A percentile compares a stretch with the other conserved stretches of the same genome.
These are phyloP conservation scores for Ictalurus punctatus DNA, from an alignment of 2,113 vertebrate genomes.

Conservation along the genomic window DNA sequence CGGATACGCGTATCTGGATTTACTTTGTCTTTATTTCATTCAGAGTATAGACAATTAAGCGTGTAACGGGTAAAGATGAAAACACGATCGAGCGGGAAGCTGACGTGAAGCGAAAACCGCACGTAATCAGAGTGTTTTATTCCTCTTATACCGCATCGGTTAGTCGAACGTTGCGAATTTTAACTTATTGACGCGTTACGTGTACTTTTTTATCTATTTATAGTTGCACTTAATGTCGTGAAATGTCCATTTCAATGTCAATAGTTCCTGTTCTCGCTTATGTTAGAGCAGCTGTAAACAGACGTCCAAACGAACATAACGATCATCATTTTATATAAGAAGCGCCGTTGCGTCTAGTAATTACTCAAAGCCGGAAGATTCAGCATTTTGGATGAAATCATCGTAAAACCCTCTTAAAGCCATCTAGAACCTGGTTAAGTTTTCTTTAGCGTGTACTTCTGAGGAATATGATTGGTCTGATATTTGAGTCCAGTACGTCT, in stretches of 20 bases:
- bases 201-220: too few relatives aligned
- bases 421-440: neutral
- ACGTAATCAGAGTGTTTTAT: neutral
- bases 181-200: too few relatives aligned
- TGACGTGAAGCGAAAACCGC: too few relatives aligned
- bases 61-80: neutral
- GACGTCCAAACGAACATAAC: neutral
- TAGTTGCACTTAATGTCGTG: too few relatives aligned
- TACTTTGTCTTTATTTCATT: too few relatives aligned
- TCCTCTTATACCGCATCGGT: neutral
- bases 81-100: neutral
- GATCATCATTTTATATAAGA: neutral
- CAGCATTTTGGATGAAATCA: neutral
- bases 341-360: neutral
- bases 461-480: too few relatives aligned
- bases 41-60: neutral
- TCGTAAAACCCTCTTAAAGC: neutral
- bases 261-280: too few relatives aligned
- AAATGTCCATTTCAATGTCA: too few relatives aligned
- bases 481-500: too few relatives aligned
- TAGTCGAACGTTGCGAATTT: neutral
- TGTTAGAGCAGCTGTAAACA: too few relatives aligned
- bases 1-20: too few relatives aligned
- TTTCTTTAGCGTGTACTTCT: neutral
- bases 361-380: neutral